Conservation (phyloP, 2,113 vertebrate genomes). For the Xyliphius kryptos region DNA sequence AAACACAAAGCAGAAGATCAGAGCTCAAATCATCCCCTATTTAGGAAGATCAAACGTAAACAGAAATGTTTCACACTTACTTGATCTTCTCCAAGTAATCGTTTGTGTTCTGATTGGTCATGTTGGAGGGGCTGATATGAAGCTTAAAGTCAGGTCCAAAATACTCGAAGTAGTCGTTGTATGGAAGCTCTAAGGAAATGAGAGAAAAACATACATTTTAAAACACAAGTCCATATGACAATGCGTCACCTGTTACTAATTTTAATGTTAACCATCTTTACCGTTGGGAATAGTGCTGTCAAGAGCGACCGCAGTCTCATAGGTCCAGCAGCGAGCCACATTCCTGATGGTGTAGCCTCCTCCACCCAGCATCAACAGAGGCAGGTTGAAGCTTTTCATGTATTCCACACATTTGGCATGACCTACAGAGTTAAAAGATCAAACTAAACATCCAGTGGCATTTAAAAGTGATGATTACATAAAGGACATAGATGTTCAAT, state of each 20-base stretch:
- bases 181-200: slow-evolving; percentile 75
- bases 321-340: slow-evolving; percentile 96
- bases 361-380: slow-evolving; percentile 93
- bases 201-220: background rate
- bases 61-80: too few relatives aligned
- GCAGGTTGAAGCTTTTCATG: slow-evolving; percentile 94
- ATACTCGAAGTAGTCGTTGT: slow-evolving; percentile 98
- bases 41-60: too few relatives aligned
- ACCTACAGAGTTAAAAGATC: too few relatives aligned
- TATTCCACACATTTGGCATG: slow-evolving; percentile 97
- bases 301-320: slow-evolving; percentile 87
- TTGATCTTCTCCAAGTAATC: slow-evolving; percentile 99
- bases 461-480: too few relatives aligned
- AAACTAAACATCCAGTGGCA: too few relatives aligned
- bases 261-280: too few relatives aligned
- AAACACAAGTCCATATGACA: too few relatives aligned
- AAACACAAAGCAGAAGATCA: too few relatives aligned
- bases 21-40: too few relatives aligned
- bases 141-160: slow-evolving; percentile 98
- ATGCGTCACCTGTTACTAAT: too few relatives aligned
- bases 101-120: slow-evolving; percentile 98
- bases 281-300: slow-evolving; percentile 93
- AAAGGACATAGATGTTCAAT: too few relatives aligned
- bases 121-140: slow-evolving; percentile 97
- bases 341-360: slow-evolving; percentile 96